These are phyloP conservation scores for Lepidurus couesii DNA, from an alignment of 1,140 invertebrate genomes.

Conservation along the genomic window DNA sequence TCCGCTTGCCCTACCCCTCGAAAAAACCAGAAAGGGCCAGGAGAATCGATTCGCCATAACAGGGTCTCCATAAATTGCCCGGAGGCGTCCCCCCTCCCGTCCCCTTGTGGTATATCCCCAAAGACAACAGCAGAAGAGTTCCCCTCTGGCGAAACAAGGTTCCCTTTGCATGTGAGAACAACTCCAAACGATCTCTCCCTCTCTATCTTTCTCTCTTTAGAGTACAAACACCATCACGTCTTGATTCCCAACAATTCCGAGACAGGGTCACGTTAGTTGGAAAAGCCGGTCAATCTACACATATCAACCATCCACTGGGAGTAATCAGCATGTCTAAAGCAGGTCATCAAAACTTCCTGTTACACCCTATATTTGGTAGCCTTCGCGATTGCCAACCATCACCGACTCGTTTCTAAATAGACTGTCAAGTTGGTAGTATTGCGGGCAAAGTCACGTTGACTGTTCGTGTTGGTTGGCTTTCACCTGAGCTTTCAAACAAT, in stretches of 20 bases:
- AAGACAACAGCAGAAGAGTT: neutral
- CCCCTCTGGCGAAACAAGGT: neutral
- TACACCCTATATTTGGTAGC: no score
- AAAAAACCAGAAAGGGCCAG: neutral
- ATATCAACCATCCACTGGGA: no score
- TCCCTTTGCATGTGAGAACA: neutral
- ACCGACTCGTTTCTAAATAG: no score
- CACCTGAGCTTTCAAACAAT: no score
- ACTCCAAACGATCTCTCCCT: neutral
- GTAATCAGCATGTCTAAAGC: no score
- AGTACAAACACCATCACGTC: neutral
- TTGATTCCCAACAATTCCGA: neutral
- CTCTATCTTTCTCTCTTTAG: neutral
- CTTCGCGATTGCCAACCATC: no score
- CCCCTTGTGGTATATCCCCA: conserved; percentile 3
- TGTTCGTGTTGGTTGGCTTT: no score
- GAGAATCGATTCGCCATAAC: conserved; percentile 6
- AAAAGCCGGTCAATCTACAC: no score
- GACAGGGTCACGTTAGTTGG: no score
- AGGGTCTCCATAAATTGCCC: conserved; percentile 2
- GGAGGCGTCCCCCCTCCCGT: neutral
- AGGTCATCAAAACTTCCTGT: no score
- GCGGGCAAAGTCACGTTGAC: no score
- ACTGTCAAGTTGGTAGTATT: no score
- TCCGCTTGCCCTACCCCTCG: neutral